phyloP scores from a whole-genome alignment of 2,888 invertebrate genomes.

The Spisula subtruncata region DNA sequence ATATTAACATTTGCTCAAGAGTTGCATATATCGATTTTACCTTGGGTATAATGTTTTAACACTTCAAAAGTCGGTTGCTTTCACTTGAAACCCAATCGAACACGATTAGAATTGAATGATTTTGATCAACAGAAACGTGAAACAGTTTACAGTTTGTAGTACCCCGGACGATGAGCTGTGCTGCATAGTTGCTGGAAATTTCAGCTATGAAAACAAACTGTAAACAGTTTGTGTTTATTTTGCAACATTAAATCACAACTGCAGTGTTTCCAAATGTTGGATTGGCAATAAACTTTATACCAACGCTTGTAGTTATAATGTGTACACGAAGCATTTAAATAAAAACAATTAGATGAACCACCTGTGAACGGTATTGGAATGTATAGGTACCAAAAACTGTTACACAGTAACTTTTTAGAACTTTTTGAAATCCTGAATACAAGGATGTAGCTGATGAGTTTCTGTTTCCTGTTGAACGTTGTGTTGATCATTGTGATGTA shows the following conservation, averaged over 20 bases:
- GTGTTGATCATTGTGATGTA: no score
- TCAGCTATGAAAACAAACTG: constrained; percentile 17
- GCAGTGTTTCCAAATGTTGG: constrained; percentile 1
- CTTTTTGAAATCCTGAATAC: no score
- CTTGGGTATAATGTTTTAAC: background rate
- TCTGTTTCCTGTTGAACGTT: no score
- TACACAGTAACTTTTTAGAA: no score
- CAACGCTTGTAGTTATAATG: background rate
- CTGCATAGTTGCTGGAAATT: background rate
- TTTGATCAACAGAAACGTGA: background rate
- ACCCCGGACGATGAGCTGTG: background rate
- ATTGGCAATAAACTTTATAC: background rate
- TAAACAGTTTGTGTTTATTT: background rate
- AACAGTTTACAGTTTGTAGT: background rate
- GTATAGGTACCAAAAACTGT: background rate
- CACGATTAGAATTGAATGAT: background rate
- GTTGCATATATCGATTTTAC: background rate
- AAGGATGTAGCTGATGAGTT: no score
- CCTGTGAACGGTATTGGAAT: background rate
- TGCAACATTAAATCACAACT: background rate
- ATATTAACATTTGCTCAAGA: background rate
- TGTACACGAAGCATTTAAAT: background rate
- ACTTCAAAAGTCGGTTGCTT: background rate
- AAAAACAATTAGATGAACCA: background rate
- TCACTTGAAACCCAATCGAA: background rate